A percentile compares a stretch with the other conserved stretches of the same genome.
Evolutionary conservation across 2,797 vertebrate genomes (phyloP).

Genomic region (Lateolabrax maculatus): DNA sequence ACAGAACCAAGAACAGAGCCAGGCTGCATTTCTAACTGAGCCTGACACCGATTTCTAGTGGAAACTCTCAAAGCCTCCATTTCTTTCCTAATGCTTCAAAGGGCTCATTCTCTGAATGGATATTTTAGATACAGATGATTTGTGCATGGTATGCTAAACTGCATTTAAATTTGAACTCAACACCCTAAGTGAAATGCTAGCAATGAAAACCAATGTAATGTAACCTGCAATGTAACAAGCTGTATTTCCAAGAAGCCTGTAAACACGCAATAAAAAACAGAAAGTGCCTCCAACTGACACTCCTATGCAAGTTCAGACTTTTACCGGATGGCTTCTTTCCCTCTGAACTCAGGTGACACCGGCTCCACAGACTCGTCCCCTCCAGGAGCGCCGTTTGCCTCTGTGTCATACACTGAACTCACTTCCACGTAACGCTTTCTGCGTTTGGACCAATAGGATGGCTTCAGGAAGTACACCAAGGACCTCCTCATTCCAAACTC

Average conservation of each 20-base stretch:
- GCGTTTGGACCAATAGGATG: slow-evolving; percentile 94
- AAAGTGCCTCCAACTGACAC: background rate
- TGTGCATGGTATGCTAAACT: background rate
- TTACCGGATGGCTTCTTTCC: slow-evolving; percentile 97
- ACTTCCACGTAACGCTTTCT: slow-evolving; percentile 90
- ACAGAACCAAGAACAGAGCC: background rate
- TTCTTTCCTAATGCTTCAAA: background rate
- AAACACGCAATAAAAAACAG: background rate
- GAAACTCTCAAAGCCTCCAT: background rate
- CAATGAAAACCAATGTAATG: background rate
- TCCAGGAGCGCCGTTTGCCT: slow-evolving; percentile 83
- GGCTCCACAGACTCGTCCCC: slow-evolving; percentile 90
- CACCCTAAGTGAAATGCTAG: background rate
- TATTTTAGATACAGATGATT: background rate
- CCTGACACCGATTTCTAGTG: background rate
- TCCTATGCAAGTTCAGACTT: background rate
- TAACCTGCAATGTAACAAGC: background rate
- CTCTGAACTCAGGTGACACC: slow-evolving; percentile 92
- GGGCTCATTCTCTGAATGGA: background rate
- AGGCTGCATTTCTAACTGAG: background rate
- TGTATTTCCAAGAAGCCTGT: background rate
- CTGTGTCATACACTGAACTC: slow-evolving; percentile 87
- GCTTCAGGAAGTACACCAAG: slow-evolving; percentile 93
- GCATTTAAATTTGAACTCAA: background rate
- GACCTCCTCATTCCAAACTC: slow-evolving; percentile 92